Base-by-base conservation (phyloP, 2,888 invertebrate genomes). In the Parasteatoda lunata region DNA sequence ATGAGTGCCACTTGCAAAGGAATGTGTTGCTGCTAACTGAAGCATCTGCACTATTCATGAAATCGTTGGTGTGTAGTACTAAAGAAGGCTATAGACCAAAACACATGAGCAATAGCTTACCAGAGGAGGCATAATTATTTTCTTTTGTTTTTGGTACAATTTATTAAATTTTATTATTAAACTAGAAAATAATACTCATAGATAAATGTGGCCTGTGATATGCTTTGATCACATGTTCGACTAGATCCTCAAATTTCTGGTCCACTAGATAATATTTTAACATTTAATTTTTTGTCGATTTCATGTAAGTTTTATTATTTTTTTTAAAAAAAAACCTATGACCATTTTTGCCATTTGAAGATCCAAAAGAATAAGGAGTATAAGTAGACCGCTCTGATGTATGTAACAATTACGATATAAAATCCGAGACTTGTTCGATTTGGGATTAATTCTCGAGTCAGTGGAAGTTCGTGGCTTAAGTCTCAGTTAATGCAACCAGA, bases 131-230 rank as follows among this genome's bases (percentile, higher is more conserved):
- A 70, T 72, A 54, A 8, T 54, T 54, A 13, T 54, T 4, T 76
- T 75, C 75, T 76, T 85, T 78, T 76, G 72, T 75, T 75, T 85
- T 77, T 77, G 52, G 47, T 64, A 77, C 73, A 45, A 48, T 15
- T 49, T 48, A 11, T 69, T 59, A 77, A 83, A 51, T 54, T 70
- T 51, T 30, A 70, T 75, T 71, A 13, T 73, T 13, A 69, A 59
- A 80, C 15, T 15, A 51, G 72, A 71, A 65, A 76, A 73, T 15
- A 68, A 69, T 68, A 81, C 54, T 47, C 81, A 81, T 68, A 72
- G 79, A 80, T 72, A 80, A 80, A 64, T 66, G 72, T 77, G 70
- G 84, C 78, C 75, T 85, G 65, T 85, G 85, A 85, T 85, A 85
- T 85, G 85, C 84, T 73, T 75, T 76, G 68, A 51, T 77, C 77